Percentiles rank a stretch among this genome's conserved stretches.
Conservation (phyloP, 2,113 vertebrate genomes). For the pig (Sus scrofa) region DNA sequence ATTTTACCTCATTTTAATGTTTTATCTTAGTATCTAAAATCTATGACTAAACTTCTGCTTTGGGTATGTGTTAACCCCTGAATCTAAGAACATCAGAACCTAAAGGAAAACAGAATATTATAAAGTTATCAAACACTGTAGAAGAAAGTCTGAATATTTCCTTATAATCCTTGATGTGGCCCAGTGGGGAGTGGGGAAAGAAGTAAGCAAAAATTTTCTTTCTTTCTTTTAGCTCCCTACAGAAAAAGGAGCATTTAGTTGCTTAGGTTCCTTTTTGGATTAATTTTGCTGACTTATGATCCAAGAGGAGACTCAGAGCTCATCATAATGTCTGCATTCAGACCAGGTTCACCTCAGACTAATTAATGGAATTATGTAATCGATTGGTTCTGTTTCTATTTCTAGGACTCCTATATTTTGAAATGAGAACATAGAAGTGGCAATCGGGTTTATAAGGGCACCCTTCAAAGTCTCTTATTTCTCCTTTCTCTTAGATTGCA, state of each 20-base stretch:
- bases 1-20: not conserved
- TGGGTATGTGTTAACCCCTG: not conserved
- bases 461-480: not conserved
- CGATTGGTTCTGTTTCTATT: conserved; percentile 69
- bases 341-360: conserved; percentile 57
- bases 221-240: not conserved
- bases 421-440: conserved; percentile 53
- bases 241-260: not conserved
- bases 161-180: not conserved
- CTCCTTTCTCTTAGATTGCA: not conserved
- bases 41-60: not conserved
- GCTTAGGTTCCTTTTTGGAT: not conserved
- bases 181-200: not conserved
- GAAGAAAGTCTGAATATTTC: not conserved
- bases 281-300: not conserved
- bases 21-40: not conserved
- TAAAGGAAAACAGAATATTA: not conserved
- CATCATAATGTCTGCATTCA: not conserved
- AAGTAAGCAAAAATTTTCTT: not conserved
- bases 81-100: not conserved
- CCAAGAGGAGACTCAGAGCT: not conserved
- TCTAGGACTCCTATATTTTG: conserved; percentile 63
- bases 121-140: not conserved
- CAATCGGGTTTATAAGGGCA: conserved; percentile 50
- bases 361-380: conserved; percentile 76